Base-by-base conservation (phyloP, 2,888 invertebrate species). In the Mesochorus sp. region DNA sequence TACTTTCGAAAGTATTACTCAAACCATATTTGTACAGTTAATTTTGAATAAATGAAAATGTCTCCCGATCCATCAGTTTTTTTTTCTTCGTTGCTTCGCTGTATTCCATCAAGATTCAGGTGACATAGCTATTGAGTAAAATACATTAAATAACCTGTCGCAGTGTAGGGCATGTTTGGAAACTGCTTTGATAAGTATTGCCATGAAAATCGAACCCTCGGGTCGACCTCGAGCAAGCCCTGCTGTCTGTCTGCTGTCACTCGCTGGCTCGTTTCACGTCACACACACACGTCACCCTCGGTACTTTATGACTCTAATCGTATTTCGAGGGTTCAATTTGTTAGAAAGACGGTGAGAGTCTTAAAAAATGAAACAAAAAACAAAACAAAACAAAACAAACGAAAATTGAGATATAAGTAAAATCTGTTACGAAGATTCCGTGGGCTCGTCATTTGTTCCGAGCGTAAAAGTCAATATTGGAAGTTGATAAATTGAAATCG, bases 221-320 rank as follows among this genome's bases (percentile, higher is more conserved):
- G 37, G n/a, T n/a, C 49, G 68, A 59, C 68, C 68, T 57, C 47
- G 17, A 34, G 42, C 57, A 28, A 51, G 57, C 77, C 72, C 74
- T 78, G n/a, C n/a, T n/a, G 81, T 80, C 81, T 72, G 75, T 80
- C 77, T 75, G 76, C 80, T 77, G 82, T 80, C 82, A 81, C 66
- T 81, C 79, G 62, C 67, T 47, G 59, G 47, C 42, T 59, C 76
- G 76, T 51, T 59, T 67, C 42, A 59, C 49, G 59, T 47, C 51
- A 68, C 42, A 34, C n/a, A n/a, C n/a, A 67, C 6, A 59, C 68
- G 51, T 76, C 49, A 53, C 53, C 53, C 66, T 49, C n/a, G 24
- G 17, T 44, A 31, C 24, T 89, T 87, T 87, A 85, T 83, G 74
- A 76, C 80, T 28, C 53, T 87, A 87, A 89, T 88, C 85, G 80